Evolutionary conservation across 2,113 vertebrate genomes (phyloP).

Genomic region (Pedetes capensis): DNA sequence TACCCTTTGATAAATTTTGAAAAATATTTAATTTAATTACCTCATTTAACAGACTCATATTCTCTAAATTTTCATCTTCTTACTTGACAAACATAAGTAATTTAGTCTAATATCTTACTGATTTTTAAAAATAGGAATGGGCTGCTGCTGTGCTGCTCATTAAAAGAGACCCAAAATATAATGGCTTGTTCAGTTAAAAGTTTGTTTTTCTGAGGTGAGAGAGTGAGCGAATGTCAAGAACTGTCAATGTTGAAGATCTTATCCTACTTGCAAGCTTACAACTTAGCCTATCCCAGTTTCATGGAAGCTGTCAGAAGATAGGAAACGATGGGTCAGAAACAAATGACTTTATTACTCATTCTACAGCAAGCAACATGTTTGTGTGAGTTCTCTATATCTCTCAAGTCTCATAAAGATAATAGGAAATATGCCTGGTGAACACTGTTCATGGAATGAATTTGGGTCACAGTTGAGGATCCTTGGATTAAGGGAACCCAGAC

Average conservation of each 20-base stretch:
- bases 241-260: not conserved
- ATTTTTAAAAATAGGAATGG: not conserved
- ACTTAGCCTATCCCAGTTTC: not conserved
- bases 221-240: not conserved
- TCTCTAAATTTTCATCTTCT: not conserved
- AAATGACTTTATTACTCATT: constrained; percentile 19
- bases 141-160: not conserved
- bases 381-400: not conserved
- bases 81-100: not conserved
- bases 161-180: not conserved
- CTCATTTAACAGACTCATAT: not conserved
- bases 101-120: not conserved
- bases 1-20: not conserved
- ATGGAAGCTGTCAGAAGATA: not conserved
- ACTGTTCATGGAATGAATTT: not conserved
- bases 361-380: not conserved
- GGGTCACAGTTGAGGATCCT: not conserved
- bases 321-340: not conserved
- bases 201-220: not conserved
- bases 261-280: not conserved
- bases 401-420: not conserved
- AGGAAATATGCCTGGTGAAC: not conserved
- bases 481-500: not conserved
- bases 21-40: not conserved
- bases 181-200: not conserved